A percentile compares a stretch with the other conserved stretches of the same genome.
Conservation (phyloP, 1,140 invertebrate species). For the Phocides pigmalion region DNA sequence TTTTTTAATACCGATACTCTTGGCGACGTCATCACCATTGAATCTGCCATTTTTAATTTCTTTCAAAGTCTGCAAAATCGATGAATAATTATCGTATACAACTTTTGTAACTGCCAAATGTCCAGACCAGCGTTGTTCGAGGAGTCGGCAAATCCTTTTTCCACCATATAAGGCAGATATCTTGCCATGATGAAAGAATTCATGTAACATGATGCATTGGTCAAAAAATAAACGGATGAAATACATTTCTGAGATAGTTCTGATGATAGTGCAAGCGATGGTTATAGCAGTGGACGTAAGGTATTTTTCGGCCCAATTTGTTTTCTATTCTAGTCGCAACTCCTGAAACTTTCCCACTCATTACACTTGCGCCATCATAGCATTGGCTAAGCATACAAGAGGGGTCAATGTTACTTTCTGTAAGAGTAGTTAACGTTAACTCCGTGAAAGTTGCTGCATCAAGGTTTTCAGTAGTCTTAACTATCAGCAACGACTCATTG, state of each 20-base stretch:
- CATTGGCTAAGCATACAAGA: slow-evolving; percentile 45
- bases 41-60: slow-evolving; percentile 31
- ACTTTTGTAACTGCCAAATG: slow-evolving; percentile 40
- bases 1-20: slow-evolving; percentile 39
- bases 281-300: slow-evolving; percentile 41
- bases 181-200: slow-evolving; percentile 41
- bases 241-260: background rate
- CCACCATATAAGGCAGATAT: slow-evolving; percentile 40
- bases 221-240: slow-evolving; percentile 22
- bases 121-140: slow-evolving; percentile 42
- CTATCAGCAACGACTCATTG: slow-evolving; percentile 41
- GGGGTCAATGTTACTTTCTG: slow-evolving; percentile 31
- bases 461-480: slow-evolving; percentile 39
- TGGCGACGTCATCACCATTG: slow-evolving; percentile 25
- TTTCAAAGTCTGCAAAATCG: slow-evolving; percentile 35
- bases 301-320: slow-evolving; percentile 43
- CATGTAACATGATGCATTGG: slow-evolving; percentile 46
- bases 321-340: slow-evolving; percentile 38
- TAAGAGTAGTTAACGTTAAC: slow-evolving; percentile 44
- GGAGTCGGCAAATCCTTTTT: slow-evolving; percentile 37
- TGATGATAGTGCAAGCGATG: slow-evolving; percentile 39
- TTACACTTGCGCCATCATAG: slow-evolving; percentile 45
- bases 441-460: slow-evolving; percentile 41
- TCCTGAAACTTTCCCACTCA: slow-evolving; percentile 46
- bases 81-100: slow-evolving; percentile 34